phyloP scores from a whole-genome alignment of 2,888 invertebrate species.

The Limnephilus lunatus region DNA sequence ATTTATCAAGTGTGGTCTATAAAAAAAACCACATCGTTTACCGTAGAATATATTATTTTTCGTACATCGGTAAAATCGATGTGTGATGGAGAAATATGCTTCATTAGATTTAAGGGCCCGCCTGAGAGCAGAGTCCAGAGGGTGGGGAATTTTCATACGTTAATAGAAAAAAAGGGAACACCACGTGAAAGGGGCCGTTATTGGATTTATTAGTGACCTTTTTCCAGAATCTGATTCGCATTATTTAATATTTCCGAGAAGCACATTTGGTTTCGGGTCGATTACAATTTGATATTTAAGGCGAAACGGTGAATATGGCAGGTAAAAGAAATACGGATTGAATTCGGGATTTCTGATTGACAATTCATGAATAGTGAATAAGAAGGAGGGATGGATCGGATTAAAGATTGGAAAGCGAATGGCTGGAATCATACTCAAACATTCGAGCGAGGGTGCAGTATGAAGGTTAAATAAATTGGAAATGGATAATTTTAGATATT shows the following conservation, averaged over 20 bases:
- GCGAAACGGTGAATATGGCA: slow-evolving; percentile 22
- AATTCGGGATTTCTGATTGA: slow-evolving; percentile 37
- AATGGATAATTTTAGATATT: background rate
- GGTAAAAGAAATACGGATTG: slow-evolving; percentile 6
- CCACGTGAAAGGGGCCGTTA: slow-evolving; percentile 5
- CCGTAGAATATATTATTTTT: background rate
- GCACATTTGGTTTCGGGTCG: slow-evolving; percentile 27
- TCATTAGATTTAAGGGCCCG: slow-evolving; percentile 26
- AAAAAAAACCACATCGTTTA: background rate
- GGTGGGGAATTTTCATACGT: background rate
- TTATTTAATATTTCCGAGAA: slow-evolving; percentile 26
- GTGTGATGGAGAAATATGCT: slow-evolving; percentile 20
- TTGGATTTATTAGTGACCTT: slow-evolving; percentile 44
- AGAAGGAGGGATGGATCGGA: slow-evolving; percentile 8
- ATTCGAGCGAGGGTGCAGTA: background rate
- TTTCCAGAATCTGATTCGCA: slow-evolving; percentile 28
- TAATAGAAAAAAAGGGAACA: slow-evolving; percentile 1
- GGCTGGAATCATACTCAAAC: background rate
- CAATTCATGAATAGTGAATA: slow-evolving; percentile 22
- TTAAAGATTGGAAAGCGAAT: slow-evolving; percentile 6
- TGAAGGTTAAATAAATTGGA: background rate
- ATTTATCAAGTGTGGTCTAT: background rate
- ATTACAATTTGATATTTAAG: slow-evolving; percentile 41
- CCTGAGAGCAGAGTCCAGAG: background rate
- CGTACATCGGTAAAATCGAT: slow-evolving; percentile 1